phyloP scores from a whole-genome alignment of 2,113 vertebrate species.

The Dasyurus viverrinus region DNA sequence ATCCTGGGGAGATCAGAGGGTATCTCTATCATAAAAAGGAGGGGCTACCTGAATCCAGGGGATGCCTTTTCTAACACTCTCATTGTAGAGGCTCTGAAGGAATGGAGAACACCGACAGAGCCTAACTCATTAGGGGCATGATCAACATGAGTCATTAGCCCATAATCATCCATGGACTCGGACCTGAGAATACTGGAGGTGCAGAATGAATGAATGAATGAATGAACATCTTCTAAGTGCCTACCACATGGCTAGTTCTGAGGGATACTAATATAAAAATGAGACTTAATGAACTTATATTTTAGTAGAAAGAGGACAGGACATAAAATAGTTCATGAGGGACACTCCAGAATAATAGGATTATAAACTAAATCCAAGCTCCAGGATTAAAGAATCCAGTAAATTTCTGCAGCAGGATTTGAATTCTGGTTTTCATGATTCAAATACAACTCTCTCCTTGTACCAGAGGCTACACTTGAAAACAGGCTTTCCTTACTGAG shows the following conservation, averaged over 20 bases:
- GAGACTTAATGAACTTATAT: not conserved
- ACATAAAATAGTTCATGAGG: not conserved
- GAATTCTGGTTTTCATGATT: not conserved
- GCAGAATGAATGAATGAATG: not conserved
- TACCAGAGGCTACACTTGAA: not conserved
- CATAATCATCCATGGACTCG: not conserved
- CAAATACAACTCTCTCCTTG: not conserved
- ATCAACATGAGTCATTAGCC: not conserved
- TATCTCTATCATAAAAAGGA: not conserved
- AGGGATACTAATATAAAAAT: not conserved
- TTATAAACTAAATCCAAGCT: not conserved
- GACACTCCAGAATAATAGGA: not conserved
- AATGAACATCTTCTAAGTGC: not conserved
- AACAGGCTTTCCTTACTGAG: not conserved
- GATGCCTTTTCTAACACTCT: not conserved
- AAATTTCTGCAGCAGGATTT: not conserved
- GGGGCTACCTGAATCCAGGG: not conserved
- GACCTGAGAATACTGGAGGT: not conserved
- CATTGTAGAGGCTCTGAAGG: not conserved
- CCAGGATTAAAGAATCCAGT: not conserved
- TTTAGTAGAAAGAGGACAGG: not conserved
- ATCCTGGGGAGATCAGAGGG: not conserved
- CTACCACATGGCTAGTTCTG: not conserved
- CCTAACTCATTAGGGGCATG: not conserved
- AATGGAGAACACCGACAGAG: not conserved